Evolutionary conservation across 1,140 invertebrate species (phyloP).

Genomic region (Globodera ellingtonae): DNA sequence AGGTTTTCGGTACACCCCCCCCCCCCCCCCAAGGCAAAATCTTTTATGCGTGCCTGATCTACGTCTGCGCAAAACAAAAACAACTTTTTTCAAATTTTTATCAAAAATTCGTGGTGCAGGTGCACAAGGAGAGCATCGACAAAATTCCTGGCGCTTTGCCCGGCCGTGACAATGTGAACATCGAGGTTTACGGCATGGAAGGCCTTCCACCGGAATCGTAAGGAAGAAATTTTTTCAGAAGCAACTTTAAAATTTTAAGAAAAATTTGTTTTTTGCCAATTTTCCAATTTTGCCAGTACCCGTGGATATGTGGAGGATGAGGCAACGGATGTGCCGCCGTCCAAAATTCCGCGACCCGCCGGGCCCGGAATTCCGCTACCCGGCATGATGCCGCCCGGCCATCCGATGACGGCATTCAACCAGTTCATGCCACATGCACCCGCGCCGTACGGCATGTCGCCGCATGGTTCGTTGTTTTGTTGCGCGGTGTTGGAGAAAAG

Average conservation of each 20-base stretch:
- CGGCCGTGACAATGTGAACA: slow-evolving; percentile 95
- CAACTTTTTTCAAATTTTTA: no score
- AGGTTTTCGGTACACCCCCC: no score
- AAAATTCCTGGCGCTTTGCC: slow-evolving; percentile 98
- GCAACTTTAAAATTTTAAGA: neutral
- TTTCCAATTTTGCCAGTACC: neutral
- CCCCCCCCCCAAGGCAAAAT: no score
- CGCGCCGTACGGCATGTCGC: neutral
- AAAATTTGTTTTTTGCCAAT: neutral
- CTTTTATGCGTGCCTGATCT: no score
- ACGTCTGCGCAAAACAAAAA: no score
- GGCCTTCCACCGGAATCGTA: slow-evolving; percentile 84
- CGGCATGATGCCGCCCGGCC: slow-evolving; percentile 12
- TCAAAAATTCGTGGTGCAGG: slow-evolving; percentile 75
- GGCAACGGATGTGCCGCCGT: slow-evolving; percentile 25
- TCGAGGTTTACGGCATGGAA: slow-evolving; percentile 99
- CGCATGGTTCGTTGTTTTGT: neutral
- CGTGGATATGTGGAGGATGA: slow-evolving; percentile 23
- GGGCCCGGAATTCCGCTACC: slow-evolving; percentile 31
- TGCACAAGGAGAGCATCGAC: slow-evolving; percentile 99
- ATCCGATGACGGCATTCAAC: neutral
- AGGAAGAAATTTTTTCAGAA: neutral
- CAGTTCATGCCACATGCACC: neutral
- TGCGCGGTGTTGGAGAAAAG: no score
- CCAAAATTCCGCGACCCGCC: slow-evolving; percentile 27